Evolutionary conservation across 2,797 vertebrate species (phyloP).

Genomic region (Manis javanica): DNA sequence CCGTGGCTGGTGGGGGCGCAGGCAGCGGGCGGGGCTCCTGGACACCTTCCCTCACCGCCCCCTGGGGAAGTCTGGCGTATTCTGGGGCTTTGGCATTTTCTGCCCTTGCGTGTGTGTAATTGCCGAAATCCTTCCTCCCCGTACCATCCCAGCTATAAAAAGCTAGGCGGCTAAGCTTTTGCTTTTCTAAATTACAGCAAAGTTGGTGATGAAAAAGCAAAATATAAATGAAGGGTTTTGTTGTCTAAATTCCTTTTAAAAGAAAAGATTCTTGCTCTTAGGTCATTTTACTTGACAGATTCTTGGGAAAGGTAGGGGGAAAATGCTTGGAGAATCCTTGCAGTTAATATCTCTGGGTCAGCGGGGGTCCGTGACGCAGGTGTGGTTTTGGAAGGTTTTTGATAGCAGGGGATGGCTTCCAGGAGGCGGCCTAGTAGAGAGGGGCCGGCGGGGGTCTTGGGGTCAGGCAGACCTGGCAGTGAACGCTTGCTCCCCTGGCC

Average conservation of each 20-base stretch:
- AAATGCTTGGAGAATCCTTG: background rate
- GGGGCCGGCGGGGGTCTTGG: accelerated
- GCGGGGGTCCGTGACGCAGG: background rate
- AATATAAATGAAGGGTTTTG: background rate
- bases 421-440: background rate
- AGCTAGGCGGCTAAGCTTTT: background rate
- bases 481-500: background rate
- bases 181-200: background rate
- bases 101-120: background rate
- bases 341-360: background rate
- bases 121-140: background rate
- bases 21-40: background rate
- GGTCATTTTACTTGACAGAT: background rate
- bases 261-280: background rate
- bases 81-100: background rate
- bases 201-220: background rate
- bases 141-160: background rate
- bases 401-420: background rate
- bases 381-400: background rate
- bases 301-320: background rate
- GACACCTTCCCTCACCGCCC: background rate
- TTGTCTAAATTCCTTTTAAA: background rate
- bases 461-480: background rate
- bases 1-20: background rate
- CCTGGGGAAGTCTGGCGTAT: background rate